Evolutionary conservation across 1,140 invertebrate genomes (phyloP), one percentile per base, ranked within the genome.

Genomic region (Scaptodrosophila lebanonensis): DNA sequence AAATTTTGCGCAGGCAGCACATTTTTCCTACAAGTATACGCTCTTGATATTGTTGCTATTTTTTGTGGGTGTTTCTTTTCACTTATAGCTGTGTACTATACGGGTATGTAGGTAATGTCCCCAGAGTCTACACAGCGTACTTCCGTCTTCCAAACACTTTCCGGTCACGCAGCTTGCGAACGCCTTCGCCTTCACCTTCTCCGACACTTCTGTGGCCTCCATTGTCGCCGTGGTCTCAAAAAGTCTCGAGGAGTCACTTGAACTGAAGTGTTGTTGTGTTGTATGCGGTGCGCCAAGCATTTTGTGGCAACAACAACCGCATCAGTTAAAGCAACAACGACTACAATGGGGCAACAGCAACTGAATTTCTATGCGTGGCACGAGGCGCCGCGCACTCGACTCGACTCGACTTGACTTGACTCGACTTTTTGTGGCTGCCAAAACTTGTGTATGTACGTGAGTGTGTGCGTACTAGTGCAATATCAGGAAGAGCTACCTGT

Each of bases 211-310:
- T 12, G 6, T 36, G 51, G 32, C 25, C 27, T 15, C 33, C 18
- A 13, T 48, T 29, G 35, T 16, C 7, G 13, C 25, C n/a, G 35
- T n/a, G n/a, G 40, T 30, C 44, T 53, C 30, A 17, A 59, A 62
- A 65, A 63, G 69, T 79, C 75, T 79, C 75, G 65, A 79, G 69
- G 40, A 79, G 69, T 79, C 75, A 82, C 75, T 79, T 82, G 75
- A 68, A 64, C 53, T 66, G 53, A 70, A 79, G 75, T 82, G 75
- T 82, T 77, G 73, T 65, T 79, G 68, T 79, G 22, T 8, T 25
- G 3, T 3, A 3, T 25, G 22, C 3, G 22, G 22, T 8, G 75
- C 45, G 65, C 64, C 68, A 79, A 62, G 65, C 73, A 73, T 79
- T 79, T 82, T 79, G 73, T 62, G 73, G 73, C 68, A 64, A 73